phyloP scores from a whole-genome alignment of 1,140 invertebrate species.

The Philaenus spumarius region DNA sequence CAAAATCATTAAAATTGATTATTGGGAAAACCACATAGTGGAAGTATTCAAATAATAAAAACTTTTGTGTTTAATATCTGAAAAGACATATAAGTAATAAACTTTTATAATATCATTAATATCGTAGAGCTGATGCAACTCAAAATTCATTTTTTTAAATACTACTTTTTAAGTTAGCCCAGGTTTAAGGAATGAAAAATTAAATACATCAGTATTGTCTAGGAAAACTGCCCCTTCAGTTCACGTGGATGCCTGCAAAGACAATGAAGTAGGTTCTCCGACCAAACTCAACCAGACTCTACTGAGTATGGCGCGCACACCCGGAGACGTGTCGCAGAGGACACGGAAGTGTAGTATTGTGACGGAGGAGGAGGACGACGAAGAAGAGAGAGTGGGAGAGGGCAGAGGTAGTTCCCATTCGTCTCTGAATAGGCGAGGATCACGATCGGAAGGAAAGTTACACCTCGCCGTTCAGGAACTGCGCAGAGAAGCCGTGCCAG shows the following conservation, averaged over 20 bases:
- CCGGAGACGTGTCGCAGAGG: slow-evolving; percentile 36
- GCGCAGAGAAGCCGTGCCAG: slow-evolving; percentile 38
- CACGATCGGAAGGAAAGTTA: slow-evolving; percentile 35
- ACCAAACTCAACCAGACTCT: slow-evolving; percentile 6
- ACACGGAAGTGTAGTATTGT: slow-evolving; percentile 83
- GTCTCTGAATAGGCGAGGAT: slow-evolving; percentile 31
- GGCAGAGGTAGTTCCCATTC: slow-evolving; percentile 22
- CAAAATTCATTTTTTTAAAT: too few relatives aligned
- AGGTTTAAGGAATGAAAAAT: too few relatives aligned
- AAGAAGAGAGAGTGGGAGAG: slow-evolving; percentile 45
- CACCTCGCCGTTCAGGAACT: slow-evolving; percentile 29
- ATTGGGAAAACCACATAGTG: too few relatives aligned
- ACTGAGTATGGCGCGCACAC: slow-evolving; percentile 1
- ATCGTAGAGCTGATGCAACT: too few relatives aligned
- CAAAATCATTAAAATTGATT: too few relatives aligned
- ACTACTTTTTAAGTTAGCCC: too few relatives aligned
- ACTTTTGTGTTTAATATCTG: too few relatives aligned
- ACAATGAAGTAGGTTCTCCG: neutral
- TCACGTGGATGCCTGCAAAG: slow-evolving; percentile 12
- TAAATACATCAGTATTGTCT: neutral
- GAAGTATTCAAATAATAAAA: too few relatives aligned
- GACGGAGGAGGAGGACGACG: slow-evolving; percentile 76
- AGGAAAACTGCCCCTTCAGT: neutral
- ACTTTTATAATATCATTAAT: too few relatives aligned
- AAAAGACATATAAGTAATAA: too few relatives aligned